Conservation (phyloP, 2,888 invertebrate species). For the Autographa pulchrina region DNA sequence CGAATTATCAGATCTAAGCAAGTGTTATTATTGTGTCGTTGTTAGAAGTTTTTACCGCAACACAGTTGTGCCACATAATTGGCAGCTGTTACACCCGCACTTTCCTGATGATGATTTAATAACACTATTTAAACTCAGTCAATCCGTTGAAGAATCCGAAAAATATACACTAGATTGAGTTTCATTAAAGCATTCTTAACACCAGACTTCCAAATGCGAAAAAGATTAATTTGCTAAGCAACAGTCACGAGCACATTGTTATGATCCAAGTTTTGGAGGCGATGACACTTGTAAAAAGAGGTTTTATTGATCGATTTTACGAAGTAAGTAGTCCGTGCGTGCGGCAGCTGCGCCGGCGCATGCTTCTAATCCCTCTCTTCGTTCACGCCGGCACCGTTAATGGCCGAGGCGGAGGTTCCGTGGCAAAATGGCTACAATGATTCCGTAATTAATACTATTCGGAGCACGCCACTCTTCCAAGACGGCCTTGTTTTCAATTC, state of each 20-base stretch:
- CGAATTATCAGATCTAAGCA: background rate
- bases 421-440: constrained; percentile 75
- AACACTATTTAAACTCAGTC: background rate
- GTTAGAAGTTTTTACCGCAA: background rate
- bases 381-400: constrained; percentile 75
- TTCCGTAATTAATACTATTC: constrained; percentile 84
- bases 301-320: constrained; percentile 62
- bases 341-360: constrained; percentile 74
- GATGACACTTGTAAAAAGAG: constrained; percentile 61
- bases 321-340: constrained; percentile 67
- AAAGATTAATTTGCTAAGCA: constrained; percentile 55
- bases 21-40: background rate
- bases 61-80: background rate
- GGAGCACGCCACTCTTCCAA: constrained; percentile 78
- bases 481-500: constrained; percentile 86
- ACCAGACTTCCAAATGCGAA: constrained; percentile 46
- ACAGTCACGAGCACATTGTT: constrained; percentile 55
- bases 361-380: constrained; percentile 71
- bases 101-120: background rate
- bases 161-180: background rate
- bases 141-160: background rate
- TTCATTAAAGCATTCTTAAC: constrained; percentile 18
- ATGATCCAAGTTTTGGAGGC: constrained; percentile 45
- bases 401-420: constrained; percentile 73
- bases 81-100: background rate